Conservation (phyloP, 2,113 vertebrate genomes). For the Crypturellus undulatus region DNA sequence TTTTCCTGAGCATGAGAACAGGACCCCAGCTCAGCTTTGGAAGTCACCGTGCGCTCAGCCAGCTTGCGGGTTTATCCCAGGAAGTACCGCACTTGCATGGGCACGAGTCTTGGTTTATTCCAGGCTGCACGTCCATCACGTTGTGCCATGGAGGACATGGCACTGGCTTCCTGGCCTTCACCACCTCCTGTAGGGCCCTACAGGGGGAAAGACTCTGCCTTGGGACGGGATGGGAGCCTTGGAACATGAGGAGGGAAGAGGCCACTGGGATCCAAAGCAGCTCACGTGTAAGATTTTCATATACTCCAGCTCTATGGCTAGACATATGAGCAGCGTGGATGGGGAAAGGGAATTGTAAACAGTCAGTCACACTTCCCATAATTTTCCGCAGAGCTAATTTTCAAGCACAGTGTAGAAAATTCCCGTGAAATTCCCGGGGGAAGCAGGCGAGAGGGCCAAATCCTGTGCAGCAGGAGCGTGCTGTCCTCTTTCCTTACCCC, state of each 20-base stretch:
- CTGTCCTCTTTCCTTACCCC: not conserved
- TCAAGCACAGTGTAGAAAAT: not conserved
- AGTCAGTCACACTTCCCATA: not conserved
- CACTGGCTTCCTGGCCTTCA: not conserved
- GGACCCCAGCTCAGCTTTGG: not conserved
- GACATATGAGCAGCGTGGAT: not conserved
- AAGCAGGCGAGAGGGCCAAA: not conserved
- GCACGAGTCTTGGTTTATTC: not conserved
- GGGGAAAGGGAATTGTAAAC: not conserved
- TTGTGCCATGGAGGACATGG: too few relatives aligned
- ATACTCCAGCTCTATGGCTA: not conserved
- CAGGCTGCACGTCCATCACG: not conserved
- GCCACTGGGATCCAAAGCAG: not conserved
- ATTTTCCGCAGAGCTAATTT: not conserved
- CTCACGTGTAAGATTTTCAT: not conserved
- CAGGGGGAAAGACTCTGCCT: not conserved
- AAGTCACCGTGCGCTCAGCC: not conserved
- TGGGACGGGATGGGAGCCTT: not conserved
- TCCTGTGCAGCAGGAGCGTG: fast-evolving
- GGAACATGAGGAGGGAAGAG: not conserved
- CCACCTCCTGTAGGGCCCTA: not conserved
- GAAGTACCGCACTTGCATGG: not conserved
- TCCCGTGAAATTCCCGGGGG: not conserved
- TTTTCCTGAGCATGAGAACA: not conserved
- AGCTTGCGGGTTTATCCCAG: not conserved